Evolutionary conservation across 1,140 invertebrate genomes (phyloP), one percentile per base, ranked within the genome.

Genomic region (Telenomus remus): DNA sequence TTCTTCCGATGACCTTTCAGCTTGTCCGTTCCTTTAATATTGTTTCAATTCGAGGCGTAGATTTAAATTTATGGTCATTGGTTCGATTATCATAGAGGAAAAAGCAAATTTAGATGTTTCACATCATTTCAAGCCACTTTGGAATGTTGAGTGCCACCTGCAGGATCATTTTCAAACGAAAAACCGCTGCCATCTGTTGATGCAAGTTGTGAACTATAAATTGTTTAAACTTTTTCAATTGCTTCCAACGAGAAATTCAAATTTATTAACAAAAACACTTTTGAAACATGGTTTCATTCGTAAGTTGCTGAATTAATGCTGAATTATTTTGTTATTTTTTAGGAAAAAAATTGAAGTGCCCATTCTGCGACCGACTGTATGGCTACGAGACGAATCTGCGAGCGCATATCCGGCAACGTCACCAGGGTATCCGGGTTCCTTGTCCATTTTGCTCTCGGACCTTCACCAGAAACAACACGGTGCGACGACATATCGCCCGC

Each of bases 401-500:
- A 43, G 95, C 95, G 44, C 95, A 97, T 86, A 96, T 97, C 82
- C 89, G 95, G 48, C 95, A 96, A 83, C 92, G 95, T 80, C 95
- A 97, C 87, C 95, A 96, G 87, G 95, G 95, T 43, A 96, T 96
- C 71, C 91, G 95, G 8, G 95, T 96, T 79, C 94, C 94, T 4
- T 96, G 95, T 85, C 95, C 95, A 15, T 95, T 94, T 86, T 96
- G 95, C 87, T 90, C 93, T 79, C 92, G 95, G 56, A 96, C 95
- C n/a, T 97, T 97, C 87, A 97, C 95, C 57, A 91, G 95, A 72
- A 96, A 96, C 89, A 96, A 96, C 89, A 97, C 95, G 16, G 95
- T 96, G 76, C 90, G 95, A 34, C 91, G 95, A 48, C 95, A 96
- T 82, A 95, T 96, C 79, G 94, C 94, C 1, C 91, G 95, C 16